phyloP scores from a whole-genome alignment of 2,888 invertebrate genomes.

The Tenthredo notha region DNA sequence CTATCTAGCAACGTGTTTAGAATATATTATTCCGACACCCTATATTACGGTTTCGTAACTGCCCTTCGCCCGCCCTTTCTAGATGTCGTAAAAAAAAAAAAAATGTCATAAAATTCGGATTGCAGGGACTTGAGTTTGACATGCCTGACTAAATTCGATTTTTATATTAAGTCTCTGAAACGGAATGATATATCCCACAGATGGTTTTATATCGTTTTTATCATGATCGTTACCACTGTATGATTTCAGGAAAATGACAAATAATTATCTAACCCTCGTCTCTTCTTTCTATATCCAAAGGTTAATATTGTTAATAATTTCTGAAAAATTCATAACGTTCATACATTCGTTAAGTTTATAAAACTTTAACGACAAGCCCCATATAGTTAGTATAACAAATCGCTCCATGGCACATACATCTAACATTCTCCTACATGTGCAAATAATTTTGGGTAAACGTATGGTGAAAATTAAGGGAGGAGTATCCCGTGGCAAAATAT shows the following conservation, averaged over 20 bases:
- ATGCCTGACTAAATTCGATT: slow-evolving; percentile 38
- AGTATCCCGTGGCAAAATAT: not conserved
- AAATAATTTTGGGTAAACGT: not conserved
- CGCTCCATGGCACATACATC: not conserved
- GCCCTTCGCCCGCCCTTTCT: slow-evolving; percentile 1
- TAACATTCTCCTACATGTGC: too few relatives aligned
- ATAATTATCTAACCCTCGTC: not conserved
- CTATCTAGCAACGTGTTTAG: slow-evolving; percentile 48
- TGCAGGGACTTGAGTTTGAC: slow-evolving; percentile 30
- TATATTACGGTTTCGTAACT: slow-evolving; percentile 31
- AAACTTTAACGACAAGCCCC: too few relatives aligned
- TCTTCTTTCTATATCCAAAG: not conserved
- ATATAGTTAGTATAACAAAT: too few relatives aligned
- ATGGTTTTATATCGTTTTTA: not conserved
- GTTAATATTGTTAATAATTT: too few relatives aligned
- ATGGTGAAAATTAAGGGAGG: not conserved
- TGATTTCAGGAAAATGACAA: too few relatives aligned
- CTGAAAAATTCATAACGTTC: not conserved
- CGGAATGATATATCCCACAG: not conserved
- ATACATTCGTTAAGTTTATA: not conserved
- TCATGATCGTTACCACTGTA: not conserved
- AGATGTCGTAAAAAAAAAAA: slow-evolving; percentile 46
- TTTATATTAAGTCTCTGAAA: not conserved
- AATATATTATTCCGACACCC: slow-evolving; percentile 52
- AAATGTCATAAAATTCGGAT: slow-evolving; percentile 48